Percentiles rank a stretch among this genome's conserved stretches.
These are phyloP conservation scores for Itoplectis maculator DNA, from an alignment of 2,888 invertebrate species.

Conservation along the genomic window DNA sequence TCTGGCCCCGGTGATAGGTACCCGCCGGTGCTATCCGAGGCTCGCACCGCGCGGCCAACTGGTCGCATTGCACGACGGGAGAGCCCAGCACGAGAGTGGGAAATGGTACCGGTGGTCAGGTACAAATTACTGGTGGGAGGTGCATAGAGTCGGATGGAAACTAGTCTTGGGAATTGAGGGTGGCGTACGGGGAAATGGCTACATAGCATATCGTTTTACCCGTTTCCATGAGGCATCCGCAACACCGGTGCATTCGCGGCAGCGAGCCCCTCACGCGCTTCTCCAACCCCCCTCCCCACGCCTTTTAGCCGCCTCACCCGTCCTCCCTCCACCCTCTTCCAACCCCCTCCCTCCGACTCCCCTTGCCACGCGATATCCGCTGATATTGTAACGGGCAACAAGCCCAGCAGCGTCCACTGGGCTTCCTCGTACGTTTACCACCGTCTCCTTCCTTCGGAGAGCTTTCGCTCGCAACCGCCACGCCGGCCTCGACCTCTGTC, in stretches of 20 bases:
- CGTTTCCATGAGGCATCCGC: constrained; percentile 52
- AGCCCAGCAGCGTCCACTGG: constrained; percentile 62
- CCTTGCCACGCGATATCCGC: constrained; percentile 46
- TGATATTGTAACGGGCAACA: constrained; percentile 69
- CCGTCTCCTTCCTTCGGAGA: constrained; percentile 44
- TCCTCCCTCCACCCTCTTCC: background rate
- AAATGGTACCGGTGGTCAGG: constrained; percentile 72
- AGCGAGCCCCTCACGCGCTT: background rate
- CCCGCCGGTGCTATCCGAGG: background rate
- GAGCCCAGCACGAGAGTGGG: constrained; percentile 56
- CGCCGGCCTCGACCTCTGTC: constrained; percentile 9
- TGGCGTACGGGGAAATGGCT: constrained; percentile 77
- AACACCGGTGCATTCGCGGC: constrained; percentile 21
- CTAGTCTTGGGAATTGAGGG: constrained; percentile 80
- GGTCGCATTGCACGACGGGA: constrained; percentile 46
- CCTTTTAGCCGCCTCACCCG: constrained; percentile 3
- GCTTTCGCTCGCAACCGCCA: constrained; percentile 34
- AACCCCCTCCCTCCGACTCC: constrained; percentile 9
- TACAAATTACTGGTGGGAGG: constrained; percentile 77
- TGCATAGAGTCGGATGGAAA: constrained; percentile 75
- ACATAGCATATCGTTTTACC: constrained; percentile 74
- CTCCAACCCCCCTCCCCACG: constrained; percentile 4
- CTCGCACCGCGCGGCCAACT: too few species aligned
- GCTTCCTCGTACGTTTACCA: constrained; percentile 32
- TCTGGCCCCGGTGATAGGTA: constrained; percentile 18